Evolutionary conservation across 2,797 vertebrate genomes (phyloP).

Genomic region (Sebastes cheni): DNA sequence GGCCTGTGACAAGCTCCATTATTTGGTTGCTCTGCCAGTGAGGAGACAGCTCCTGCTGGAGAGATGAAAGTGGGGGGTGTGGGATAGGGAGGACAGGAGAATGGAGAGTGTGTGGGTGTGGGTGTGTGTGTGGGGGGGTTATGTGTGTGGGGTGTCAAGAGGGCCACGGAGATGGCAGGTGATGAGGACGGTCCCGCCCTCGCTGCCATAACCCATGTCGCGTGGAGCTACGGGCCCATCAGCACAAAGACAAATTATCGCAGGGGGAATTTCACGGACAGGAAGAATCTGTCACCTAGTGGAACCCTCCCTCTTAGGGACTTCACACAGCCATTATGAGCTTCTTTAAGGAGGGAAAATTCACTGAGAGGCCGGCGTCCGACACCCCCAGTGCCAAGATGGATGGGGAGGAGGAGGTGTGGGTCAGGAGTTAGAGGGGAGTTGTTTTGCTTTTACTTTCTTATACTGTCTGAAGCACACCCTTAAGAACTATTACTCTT

Average conservation of each 20-base stretch:
- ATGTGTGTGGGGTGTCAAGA: constrained; percentile 91
- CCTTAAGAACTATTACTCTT: constrained; percentile 4
- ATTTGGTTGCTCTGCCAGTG: constrained; percentile 95
- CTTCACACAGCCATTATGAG: constrained; percentile 82
- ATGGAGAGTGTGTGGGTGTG: constrained; percentile 67
- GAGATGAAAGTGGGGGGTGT: constrained; percentile 81
- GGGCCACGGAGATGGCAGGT: constrained; percentile 94
- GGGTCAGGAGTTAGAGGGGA: constrained; percentile 65
- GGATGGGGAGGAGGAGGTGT: constrained; percentile 60
- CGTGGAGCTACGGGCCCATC: constrained; percentile 87
- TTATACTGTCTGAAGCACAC: constrained; percentile 23
- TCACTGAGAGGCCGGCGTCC: constrained; percentile 67
- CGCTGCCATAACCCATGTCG: constrained; percentile 86
- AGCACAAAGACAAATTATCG: constrained; percentile 95
- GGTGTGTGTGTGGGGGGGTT: constrained; percentile 72
- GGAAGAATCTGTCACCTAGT: constrained; percentile 87
- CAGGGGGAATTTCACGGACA: constrained; percentile 85
- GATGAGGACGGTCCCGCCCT: constrained; percentile 90
- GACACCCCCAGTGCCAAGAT: constrained; percentile 63
- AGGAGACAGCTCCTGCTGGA: constrained; percentile 93
- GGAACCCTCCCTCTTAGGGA: constrained; percentile 80
- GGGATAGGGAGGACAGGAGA: constrained; percentile 72
- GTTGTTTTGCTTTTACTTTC: constrained; percentile 63
- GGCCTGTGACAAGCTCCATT: constrained; percentile 99
- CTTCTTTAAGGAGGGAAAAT: constrained; percentile 78